These are phyloP conservation scores for Aphelenchoides fujianensis DNA, from an alignment of 1,140 invertebrate genomes.

Conservation along the genomic window DNA sequence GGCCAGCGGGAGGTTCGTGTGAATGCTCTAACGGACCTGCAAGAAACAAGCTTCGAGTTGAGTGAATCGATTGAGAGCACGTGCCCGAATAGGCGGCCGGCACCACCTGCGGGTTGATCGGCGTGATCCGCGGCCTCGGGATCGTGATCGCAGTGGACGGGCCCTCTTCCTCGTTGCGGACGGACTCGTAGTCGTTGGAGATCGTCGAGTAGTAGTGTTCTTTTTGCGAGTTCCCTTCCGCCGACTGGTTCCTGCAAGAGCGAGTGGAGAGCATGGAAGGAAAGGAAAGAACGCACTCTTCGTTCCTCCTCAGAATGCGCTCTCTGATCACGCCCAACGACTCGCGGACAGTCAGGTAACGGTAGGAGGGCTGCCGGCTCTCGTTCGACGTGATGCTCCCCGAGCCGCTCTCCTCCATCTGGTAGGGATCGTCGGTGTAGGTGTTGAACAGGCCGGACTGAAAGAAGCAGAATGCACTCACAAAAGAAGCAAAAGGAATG, in stretches of 20 bases:
- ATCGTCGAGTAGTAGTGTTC: slow-evolving; percentile 53
- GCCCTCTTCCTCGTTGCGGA: slow-evolving; percentile 10
- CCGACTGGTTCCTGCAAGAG: neutral
- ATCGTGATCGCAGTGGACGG: slow-evolving; percentile 16
- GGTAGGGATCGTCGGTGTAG: slow-evolving; percentile 9
- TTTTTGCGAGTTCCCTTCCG: neutral
- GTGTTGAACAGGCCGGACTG: neutral
- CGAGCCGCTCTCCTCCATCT: slow-evolving; percentile 43
- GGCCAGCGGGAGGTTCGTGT: neutral
- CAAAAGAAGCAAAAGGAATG: neutral
- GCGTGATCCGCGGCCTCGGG: neutral
- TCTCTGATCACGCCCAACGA: slow-evolving; percentile 42
- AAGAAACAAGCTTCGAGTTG: slow-evolving; percentile 14
- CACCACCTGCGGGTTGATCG: neutral
- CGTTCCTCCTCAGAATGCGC: slow-evolving; percentile 36
- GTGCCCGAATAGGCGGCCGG: slow-evolving; percentile 6
- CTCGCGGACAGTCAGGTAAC: slow-evolving; percentile 48
- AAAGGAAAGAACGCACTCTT: slow-evolving; percentile 16
- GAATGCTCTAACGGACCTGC: slow-evolving; percentile 6
- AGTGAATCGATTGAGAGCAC: neutral
- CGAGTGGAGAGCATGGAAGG: neutral
- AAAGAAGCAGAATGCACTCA: neutral
- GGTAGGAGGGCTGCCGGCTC: slow-evolving; percentile 43
- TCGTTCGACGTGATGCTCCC: slow-evolving; percentile 30
- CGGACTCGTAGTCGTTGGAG: slow-evolving; percentile 48